phyloP scores from a whole-genome alignment of 2,888 invertebrate species.

The Calephelis perditalis region DNA sequence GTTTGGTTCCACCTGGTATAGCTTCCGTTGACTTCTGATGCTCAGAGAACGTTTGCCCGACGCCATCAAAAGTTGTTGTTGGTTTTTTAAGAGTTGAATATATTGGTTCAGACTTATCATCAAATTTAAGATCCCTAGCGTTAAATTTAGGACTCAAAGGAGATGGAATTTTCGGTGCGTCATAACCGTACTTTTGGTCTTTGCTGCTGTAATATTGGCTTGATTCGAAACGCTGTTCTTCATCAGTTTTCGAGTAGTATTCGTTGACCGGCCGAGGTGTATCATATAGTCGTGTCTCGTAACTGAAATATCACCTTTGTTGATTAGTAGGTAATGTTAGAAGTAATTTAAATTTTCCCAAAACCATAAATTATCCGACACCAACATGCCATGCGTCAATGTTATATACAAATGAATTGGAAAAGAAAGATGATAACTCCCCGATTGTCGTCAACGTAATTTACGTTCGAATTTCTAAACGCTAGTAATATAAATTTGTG shows the following conservation, averaged over 20 bases:
- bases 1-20: conserved; percentile 64
- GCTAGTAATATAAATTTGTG: neutral
- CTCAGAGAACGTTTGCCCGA: conserved; percentile 62
- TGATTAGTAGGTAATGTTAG: conserved; percentile 33
- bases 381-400: conserved; percentile 45
- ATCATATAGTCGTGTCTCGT: conserved; percentile 77
- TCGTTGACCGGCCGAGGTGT: conserved; percentile 64
- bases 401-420: conserved; percentile 26
- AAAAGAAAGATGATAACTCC: conserved; percentile 16
- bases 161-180: conserved; percentile 45
- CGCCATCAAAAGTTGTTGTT: conserved; percentile 50
- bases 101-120: conserved; percentile 60
- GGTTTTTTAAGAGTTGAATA: conserved; percentile 61
- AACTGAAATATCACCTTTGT: conserved; percentile 57
- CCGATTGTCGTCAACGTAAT: conserved; percentile 25
- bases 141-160: conserved; percentile 70
- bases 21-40: conserved; percentile 65
- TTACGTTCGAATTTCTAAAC: conserved; percentile 17
- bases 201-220: conserved; percentile 48
- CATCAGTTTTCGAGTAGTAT: conserved; percentile 53
- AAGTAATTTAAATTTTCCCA: conserved; percentile 17
- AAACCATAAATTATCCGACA: conserved; percentile 37
- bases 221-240: conserved; percentile 44
- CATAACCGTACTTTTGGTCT: conserved; percentile 57
- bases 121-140: conserved; percentile 68